phyloP scores from a whole-genome alignment of 2,797 vertebrate species.

The Artibeus lituratus region DNA sequence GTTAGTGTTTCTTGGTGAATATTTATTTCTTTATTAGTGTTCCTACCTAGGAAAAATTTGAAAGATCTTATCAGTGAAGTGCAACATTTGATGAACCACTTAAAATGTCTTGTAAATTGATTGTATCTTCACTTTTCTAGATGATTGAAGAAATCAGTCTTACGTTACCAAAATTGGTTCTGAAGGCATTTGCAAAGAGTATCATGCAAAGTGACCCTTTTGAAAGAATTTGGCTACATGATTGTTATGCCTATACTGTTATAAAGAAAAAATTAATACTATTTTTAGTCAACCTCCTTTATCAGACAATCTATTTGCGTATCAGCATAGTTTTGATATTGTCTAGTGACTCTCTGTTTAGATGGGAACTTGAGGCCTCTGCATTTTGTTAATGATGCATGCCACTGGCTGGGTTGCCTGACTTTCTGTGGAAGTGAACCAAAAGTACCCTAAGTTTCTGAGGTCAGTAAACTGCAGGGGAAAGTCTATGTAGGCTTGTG shows the following conservation, averaged over 20 bases:
- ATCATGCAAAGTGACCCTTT: not conserved
- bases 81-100: not conserved
- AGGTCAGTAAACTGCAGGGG: not conserved
- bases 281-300: not conserved
- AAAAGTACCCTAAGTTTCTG: not conserved
- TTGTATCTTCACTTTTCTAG: not conserved
- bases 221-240: conserved; percentile 8
- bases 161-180: not conserved
- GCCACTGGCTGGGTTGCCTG: not conserved
- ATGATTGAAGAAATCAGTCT: not conserved
- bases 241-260: not conserved
- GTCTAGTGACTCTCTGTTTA: not conserved
- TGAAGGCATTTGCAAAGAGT: not conserved
- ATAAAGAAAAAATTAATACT: not conserved
- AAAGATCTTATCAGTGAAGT: not conserved
- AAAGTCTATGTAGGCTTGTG: not conserved
- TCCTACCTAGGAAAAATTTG: not conserved
- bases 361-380: not conserved
- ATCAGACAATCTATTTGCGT: conserved; percentile 17
- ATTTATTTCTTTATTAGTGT: not conserved
- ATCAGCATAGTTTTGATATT: conserved; percentile 14
- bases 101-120: conserved; percentile 41
- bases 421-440: not conserved
- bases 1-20: conserved; percentile 25
- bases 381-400: not conserved